Conservation (phyloP, 2,113 vertebrate genomes). For the Tylochromis polylepis region DNA sequence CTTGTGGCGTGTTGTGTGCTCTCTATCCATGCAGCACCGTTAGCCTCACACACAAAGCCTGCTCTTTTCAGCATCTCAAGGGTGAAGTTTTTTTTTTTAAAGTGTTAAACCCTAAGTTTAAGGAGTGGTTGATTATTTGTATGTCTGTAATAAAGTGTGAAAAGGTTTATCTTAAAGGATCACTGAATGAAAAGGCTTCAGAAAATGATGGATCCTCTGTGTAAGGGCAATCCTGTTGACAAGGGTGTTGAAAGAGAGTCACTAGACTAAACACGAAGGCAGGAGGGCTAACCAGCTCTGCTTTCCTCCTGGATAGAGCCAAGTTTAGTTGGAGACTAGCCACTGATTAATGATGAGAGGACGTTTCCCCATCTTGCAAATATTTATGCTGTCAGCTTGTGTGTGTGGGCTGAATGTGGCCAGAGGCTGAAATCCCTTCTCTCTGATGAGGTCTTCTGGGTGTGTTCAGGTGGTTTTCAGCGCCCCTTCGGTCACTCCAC, state of each 20-base stretch:
- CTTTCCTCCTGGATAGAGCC: neutral
- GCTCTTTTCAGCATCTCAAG: neutral
- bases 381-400: conserved; percentile 43
- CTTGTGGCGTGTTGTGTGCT: neutral
- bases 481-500: conserved; percentile 10
- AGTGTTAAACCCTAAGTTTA: neutral
- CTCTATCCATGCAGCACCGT: neutral
- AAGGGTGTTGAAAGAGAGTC: neutral
- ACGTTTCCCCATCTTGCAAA: conserved; percentile 27
- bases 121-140: neutral
- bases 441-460: conserved; percentile 12
- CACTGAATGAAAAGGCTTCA: neutral
- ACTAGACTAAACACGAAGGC: conserved; percentile 40
- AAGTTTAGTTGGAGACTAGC: conserved; percentile 5
- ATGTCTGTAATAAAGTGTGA: neutral
- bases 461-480: conserved; percentile 55
- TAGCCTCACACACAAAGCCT: neutral
- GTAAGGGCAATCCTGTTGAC: neutral
- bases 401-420: conserved; percentile 12
- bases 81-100: neutral
- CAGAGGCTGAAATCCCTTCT: neutral
- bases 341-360: neutral
- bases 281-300: neutral
- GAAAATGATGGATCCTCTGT: neutral
- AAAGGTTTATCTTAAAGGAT: neutral